Percentiles rank a stretch among this genome's conserved stretches.
Conservation (phyloP, 2,113 vertebrate species). For the Phaethon lepturus region DNA sequence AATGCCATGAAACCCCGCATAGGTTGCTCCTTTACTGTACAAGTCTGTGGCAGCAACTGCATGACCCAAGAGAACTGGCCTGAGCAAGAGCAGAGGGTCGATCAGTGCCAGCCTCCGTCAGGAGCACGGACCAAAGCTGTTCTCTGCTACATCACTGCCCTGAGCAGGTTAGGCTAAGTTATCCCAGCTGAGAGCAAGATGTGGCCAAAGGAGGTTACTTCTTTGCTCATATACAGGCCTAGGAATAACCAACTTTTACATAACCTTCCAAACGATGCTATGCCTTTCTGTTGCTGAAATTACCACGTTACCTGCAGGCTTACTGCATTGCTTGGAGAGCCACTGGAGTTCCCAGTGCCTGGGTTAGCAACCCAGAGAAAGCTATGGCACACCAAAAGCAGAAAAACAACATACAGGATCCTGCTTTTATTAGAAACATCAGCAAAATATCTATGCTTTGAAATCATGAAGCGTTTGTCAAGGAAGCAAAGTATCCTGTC, state of each 20-base stretch:
- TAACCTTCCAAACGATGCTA: background rate
- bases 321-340: background rate
- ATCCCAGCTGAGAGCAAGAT: background rate
- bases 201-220: background rate
- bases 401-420: background rate
- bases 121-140: background rate
- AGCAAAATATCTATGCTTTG: background rate
- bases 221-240: background rate
- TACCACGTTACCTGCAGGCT: background rate
- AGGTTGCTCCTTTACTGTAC: background rate
- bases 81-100: background rate
- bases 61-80: background rate
- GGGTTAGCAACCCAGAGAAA: background rate
- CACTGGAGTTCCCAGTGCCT: background rate
- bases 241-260: background rate
- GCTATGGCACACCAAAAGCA: background rate
- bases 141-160: background rate
- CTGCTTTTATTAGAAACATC: background rate
- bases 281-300: background rate
- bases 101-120: background rate
- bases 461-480: background rate
- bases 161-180: background rate
- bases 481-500: background rate
- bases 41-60: background rate
- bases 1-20: rapidly evolving